Base-by-base conservation (phyloP, 2,797 vertebrate species). In the Fistularia tabacaria region DNA sequence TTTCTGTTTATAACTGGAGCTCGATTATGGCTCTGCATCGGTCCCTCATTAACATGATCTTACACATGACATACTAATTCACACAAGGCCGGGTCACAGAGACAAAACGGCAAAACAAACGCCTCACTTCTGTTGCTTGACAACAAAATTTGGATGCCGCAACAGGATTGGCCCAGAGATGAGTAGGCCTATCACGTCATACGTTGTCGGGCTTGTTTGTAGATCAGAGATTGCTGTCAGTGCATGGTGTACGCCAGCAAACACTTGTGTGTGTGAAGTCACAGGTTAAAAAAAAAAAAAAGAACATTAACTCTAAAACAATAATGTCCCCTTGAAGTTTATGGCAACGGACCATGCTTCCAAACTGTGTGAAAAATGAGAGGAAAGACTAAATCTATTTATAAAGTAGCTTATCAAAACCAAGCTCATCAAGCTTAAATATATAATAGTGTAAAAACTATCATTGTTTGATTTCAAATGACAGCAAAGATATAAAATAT, bases 41-140 rank as follows among this genome's bases (percentile, higher is more conserved):
- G 59, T 79, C 71, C 78, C 71, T 69, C 66, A 83, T 82, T 80
- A 83, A 85, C 84, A 81, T 71, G 67, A 80, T 81, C 83, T 73
- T 73, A 83, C 81, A 84, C 79, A 76, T 77, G 82, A 87, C 86
- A 85, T 69, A 74, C 77, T 85, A 69, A 81, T 81, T 84, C 62
- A 47, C 69, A 73, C 67, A 54, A 67, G 70, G 64, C 69, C 73
- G 39, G 83, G 81, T 82, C 80, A 85, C 75, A 49, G 9, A 59
- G 69, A 73, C 52, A 41, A 74, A 78, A 69, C 62, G 61, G 48
- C 11, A 63, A 69, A 64, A 62, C 62, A 51, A 68, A 67, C 40
- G 49, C 53, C 51, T 7, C 37, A 57, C 57, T 74, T 74, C 66
- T 51, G 69, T 77, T 45, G 51, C 80, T 69, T 66, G 43, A 84